Conservation (phyloP, 2,797 vertebrate species). For the Taeniopygia guttata region DNA sequence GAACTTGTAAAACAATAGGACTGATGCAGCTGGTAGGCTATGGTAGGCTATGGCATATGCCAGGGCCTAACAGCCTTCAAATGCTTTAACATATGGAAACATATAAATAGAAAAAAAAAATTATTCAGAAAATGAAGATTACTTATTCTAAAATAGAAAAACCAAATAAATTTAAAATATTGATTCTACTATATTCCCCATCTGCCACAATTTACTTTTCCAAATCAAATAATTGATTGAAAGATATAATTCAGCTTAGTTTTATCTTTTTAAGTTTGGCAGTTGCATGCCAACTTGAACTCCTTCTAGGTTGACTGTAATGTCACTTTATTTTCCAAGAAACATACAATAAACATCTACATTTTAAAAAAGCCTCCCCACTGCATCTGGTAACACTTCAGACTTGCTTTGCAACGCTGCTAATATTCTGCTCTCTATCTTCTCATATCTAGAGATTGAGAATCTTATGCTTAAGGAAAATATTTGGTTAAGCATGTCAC, state of each 20-base stretch:
- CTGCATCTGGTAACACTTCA: constrained; percentile 50
- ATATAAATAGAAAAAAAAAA: background rate
- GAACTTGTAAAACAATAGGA: background rate
- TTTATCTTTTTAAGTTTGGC: background rate
- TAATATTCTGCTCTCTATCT: constrained; percentile 35
- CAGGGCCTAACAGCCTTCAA: background rate
- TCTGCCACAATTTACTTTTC: background rate
- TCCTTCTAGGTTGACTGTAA: background rate
- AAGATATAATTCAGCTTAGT: background rate
- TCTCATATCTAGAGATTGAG: constrained; percentile 25
- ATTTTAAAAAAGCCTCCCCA: background rate
- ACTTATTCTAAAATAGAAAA: background rate
- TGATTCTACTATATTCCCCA: background rate
- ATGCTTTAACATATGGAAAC: background rate
- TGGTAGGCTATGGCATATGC: background rate
- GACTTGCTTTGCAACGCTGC: constrained; percentile 8
- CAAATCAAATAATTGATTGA: background rate
- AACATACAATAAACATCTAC: constrained; percentile 32
- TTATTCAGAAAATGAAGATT: background rate
- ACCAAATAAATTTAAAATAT: background rate
- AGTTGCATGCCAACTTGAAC: background rate
- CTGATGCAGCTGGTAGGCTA: background rate
- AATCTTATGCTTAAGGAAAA: constrained; percentile 40
- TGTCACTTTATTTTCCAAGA: background rate
- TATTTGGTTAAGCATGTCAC: constrained; percentile 38